These are phyloP conservation scores for Gambusia yucatana DNA, from an alignment of 2,797 vertebrate species.

Conservation along the genomic window DNA sequence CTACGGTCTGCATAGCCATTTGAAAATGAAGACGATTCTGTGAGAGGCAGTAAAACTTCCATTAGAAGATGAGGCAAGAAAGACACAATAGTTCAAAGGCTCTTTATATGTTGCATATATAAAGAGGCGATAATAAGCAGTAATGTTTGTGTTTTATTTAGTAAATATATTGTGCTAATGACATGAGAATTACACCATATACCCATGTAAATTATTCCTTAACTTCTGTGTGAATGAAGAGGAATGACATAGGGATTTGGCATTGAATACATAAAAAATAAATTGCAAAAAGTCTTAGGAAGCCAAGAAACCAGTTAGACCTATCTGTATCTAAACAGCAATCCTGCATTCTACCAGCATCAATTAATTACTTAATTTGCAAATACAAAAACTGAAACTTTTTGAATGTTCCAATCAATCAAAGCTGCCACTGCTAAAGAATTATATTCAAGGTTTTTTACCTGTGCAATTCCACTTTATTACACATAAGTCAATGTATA, in stretches of 20 bases:
- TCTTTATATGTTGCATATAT: too few relatives aligned
- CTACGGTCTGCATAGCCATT: slow-evolving; percentile 87
- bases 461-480: neutral
- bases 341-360: neutral
- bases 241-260: slow-evolving; percentile 14
- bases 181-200: neutral
- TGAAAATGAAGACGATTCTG: slow-evolving; percentile 97
- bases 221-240: neutral
- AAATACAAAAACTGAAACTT: neutral
- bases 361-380: neutral
- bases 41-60: slow-evolving; percentile 22
- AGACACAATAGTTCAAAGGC: neutral
- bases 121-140: neutral
- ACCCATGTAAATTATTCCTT: neutral
- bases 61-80: slow-evolving; percentile 3
- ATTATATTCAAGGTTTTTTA: neutral
- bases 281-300: neutral
- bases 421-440: neutral
- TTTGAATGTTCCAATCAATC: neutral
- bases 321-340: neutral
- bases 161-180: neutral
- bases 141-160: neutral
- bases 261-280: slow-evolving; percentile 9
- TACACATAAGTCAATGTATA: neutral
- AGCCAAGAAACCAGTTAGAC: neutral